Percentiles rank a stretch among this genome's conserved stretches.
These are phyloP conservation scores for Cydia fagiglandana DNA, from an alignment of 1,140 invertebrate genomes.

Conservation along the genomic window DNA sequence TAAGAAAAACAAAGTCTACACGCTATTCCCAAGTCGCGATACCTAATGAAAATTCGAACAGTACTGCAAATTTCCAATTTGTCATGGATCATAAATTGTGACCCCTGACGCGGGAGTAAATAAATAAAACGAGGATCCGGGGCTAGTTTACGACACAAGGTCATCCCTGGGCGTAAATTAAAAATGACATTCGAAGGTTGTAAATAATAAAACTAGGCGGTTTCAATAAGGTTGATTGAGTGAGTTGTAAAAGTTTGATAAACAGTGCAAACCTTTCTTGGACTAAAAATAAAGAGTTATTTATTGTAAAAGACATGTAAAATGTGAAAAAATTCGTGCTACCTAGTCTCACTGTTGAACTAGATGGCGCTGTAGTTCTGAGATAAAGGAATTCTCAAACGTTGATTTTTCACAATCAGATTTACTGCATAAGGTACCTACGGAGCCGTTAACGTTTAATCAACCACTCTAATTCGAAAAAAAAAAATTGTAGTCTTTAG, in stretches of 20 bases:
- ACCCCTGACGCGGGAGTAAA: conserved; percentile 26
- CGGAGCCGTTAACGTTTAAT: no score
- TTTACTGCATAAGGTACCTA: no score
- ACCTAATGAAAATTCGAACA: conserved; percentile 25
- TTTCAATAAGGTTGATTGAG: conserved; percentile 8
- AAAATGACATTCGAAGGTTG: conserved; percentile 14
- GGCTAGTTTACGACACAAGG: conserved; percentile 25
- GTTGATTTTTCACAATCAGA: no score
- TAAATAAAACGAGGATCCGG: conserved; percentile 25
- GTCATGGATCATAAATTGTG: conserved; percentile 26
- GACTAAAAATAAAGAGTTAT: background rate
- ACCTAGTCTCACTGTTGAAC: no score
- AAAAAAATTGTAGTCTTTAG: no score
- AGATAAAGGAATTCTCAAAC: no score
- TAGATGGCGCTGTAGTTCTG: no score
- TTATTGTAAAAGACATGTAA: no score
- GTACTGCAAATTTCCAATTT: conserved; percentile 31
- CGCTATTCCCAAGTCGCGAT: background rate
- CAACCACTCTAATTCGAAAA: no score
- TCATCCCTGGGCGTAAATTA: conserved; percentile 23
- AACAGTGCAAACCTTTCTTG: background rate
- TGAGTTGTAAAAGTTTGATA: background rate
- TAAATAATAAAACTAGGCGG: background rate
- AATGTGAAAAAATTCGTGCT: no score
- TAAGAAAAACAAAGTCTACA: background rate